phyloP scores from a whole-genome alignment of 1,140 invertebrate species.

The Hydropsyche tenuis region DNA sequence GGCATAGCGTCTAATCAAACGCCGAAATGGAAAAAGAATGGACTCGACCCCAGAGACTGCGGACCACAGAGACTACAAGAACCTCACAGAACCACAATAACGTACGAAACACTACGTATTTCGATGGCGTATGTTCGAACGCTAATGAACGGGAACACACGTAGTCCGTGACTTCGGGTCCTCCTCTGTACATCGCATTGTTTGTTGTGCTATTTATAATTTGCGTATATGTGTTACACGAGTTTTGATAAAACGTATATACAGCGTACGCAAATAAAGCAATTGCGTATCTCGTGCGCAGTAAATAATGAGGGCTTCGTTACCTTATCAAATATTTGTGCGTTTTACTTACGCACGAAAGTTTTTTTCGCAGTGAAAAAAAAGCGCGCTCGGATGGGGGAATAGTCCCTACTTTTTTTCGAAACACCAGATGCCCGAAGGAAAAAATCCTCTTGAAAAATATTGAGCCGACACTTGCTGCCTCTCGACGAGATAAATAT shows the following conservation, averaged over 20 bases:
- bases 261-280: background rate
- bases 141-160: too few species aligned
- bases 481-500: constrained; percentile 2
- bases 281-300: background rate
- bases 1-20: constrained; percentile 29
- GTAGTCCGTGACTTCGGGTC: too few species aligned
- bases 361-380: too few species aligned
- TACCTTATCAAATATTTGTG: constrained; percentile 16
- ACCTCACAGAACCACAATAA: too few species aligned
- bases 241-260: background rate
- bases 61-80: too few species aligned
- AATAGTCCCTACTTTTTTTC: background rate
- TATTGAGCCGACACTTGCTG: constrained; percentile 2
- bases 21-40: too few species aligned
- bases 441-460: constrained; percentile 22
- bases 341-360: background rate
- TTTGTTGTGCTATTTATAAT: background rate
- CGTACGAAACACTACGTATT: too few species aligned
- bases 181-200: too few species aligned
- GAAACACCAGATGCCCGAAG: constrained; percentile 8
- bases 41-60: too few species aligned
- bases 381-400: too few species aligned
- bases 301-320: background rate
- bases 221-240: background rate
- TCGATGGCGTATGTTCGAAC: too few species aligned